Evolutionary conservation across 2,888 invertebrate species (phyloP).

Genomic region (Ophion costatus): DNA sequence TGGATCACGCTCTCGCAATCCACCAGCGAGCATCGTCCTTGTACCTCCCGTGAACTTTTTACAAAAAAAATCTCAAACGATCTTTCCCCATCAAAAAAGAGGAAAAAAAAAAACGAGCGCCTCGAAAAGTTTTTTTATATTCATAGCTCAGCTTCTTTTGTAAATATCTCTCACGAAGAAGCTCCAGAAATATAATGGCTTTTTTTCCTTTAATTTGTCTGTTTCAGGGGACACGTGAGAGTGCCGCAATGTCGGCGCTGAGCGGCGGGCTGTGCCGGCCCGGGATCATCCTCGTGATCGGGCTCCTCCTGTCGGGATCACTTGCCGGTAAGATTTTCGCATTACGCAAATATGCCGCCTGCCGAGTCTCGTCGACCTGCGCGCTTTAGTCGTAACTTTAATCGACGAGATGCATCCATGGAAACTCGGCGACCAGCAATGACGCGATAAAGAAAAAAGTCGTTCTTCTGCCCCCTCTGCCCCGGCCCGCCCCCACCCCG

Average conservation of each 20-base stretch:
- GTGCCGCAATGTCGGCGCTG: conserved; percentile 86
- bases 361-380: not conserved
- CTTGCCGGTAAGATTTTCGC: conserved; percentile 77
- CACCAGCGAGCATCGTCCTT: conserved; percentile 2
- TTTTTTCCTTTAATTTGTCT: conserved; percentile 28
- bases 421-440: too few species aligned
- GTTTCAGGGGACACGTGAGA: conserved; percentile 69
- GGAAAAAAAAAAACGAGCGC: too few species aligned
- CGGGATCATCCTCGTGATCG: conserved; percentile 80
- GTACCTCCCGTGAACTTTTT: not conserved
- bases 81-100: too few species aligned
- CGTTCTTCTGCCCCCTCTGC: not conserved
- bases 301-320: conserved; percentile 75
- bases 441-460: conserved; percentile 20
- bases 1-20: conserved; percentile 10
- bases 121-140: too few species aligned
- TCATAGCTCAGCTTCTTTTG: too few species aligned
- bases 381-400: not conserved
- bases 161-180: too few species aligned
- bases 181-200: not conserved
- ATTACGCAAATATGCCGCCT: not conserved
- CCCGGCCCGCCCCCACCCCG: not conserved
- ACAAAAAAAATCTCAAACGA: not conserved
- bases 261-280: conserved; percentile 84
- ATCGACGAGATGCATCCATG: not conserved